A percentile compares a stretch with the other conserved stretches of the same genome.
These are phyloP conservation scores for Vollenhovia emeryi DNA, from an alignment of 1,140 invertebrate species.

Conservation along the genomic window DNA sequence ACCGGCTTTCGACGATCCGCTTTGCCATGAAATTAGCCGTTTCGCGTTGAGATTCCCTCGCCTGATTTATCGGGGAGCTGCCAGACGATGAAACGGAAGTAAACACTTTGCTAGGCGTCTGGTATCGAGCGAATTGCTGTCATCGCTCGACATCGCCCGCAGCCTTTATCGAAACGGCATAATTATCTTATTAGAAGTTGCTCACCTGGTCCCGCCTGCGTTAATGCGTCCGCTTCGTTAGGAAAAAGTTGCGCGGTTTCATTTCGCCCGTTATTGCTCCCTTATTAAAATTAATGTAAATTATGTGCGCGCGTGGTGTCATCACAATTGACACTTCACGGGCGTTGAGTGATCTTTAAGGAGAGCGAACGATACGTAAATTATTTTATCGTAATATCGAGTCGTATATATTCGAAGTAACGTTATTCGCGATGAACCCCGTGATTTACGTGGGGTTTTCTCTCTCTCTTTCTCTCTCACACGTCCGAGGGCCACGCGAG, in stretches of 20 bases:
- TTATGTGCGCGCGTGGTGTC: neutral
- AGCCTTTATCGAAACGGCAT: constrained; percentile 46
- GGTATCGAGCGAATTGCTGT: constrained; percentile 67
- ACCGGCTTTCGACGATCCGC: neutral
- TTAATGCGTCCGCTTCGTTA: neutral
- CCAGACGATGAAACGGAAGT: constrained; percentile 63
- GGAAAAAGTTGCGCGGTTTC: neutral
- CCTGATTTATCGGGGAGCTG: constrained; percentile 12
- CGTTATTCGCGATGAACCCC: neutral
- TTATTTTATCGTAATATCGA: neutral
- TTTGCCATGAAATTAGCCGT: constrained; percentile 50
- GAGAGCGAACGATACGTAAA: neutral
- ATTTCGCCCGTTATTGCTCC: neutral
- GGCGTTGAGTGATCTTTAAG: neutral
- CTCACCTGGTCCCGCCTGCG: constrained; percentile 34
- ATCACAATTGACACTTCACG: neutral
- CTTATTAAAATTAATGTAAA: neutral
- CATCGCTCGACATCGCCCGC: constrained; percentile 61
- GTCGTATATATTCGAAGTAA: neutral
- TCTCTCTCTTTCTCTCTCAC: too few species aligned
- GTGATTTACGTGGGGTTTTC: neutral
- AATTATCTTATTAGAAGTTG: constrained; percentile 77
- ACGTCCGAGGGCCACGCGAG: too few species aligned
- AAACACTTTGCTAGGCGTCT: constrained; percentile 70
- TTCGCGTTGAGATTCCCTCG: constrained; percentile 6